Evolutionary conservation across 1,140 invertebrate species (phyloP).

Genomic region (Eupeodes corollae): DNA sequence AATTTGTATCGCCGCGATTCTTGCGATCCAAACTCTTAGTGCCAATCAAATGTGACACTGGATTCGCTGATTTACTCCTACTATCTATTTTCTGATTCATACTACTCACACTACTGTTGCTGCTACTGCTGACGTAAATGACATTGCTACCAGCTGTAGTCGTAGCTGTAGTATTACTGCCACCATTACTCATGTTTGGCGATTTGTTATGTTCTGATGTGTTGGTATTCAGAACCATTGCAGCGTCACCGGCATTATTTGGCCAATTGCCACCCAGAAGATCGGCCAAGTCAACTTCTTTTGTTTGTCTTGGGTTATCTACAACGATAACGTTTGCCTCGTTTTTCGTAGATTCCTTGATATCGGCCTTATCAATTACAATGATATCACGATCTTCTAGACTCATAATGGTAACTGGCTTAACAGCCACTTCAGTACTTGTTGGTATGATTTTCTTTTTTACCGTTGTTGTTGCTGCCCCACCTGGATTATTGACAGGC

Average conservation of each 20-base stretch:
- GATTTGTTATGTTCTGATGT: constrained; percentile 2
- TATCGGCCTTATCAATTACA: constrained; percentile 19
- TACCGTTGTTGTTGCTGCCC: constrained; percentile 2
- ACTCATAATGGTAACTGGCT: constrained; percentile 8
- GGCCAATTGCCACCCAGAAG: constrained; percentile 33
- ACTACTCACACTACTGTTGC: constrained; percentile 2
- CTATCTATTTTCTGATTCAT: background rate
- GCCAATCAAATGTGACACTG: constrained; percentile 5
- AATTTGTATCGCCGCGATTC: background rate
- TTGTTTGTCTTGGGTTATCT: constrained; percentile 8
- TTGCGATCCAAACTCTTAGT: background rate
- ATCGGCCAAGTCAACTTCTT: constrained; percentile 34
- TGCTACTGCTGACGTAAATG: background rate
- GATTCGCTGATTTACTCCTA: constrained; percentile 10
- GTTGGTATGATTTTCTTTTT: constrained; percentile 1
- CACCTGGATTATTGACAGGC: constrained; percentile 1
- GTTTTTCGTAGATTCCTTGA: constrained; percentile 31
- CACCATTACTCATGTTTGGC: background rate
- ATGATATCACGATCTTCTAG: constrained; percentile 18
- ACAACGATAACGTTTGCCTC: constrained; percentile 34
- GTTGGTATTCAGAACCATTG: constrained; percentile 14
- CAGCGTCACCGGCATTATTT: constrained; percentile 21
- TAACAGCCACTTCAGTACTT: background rate
- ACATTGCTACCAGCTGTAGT: background rate
- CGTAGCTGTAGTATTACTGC: background rate